These are phyloP conservation scores for Petrolisthes manimaculis DNA, from an alignment of 2,888 invertebrate genomes.

Conservation along the genomic window DNA sequence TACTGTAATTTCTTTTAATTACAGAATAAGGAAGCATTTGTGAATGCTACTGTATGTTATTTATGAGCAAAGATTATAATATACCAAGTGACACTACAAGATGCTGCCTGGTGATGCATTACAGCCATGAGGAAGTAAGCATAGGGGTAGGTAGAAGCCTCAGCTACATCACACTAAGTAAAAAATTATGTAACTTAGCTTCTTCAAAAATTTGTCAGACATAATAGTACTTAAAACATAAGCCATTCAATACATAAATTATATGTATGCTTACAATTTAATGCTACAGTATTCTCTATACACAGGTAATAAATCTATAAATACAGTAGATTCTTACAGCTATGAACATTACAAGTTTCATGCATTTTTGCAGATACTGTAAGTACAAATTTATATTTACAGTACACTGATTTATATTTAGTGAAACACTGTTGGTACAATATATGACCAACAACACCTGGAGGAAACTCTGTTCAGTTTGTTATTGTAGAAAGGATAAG, in stretches of 20 bases:
- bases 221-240: neutral
- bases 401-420: neutral
- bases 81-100: neutral
- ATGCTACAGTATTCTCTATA: no score
- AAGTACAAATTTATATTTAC: neutral
- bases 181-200: neutral
- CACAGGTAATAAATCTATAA: no score
- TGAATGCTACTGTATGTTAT: no score
- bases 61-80: neutral
- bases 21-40: no score
- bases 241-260: slow-evolving; percentile 15
- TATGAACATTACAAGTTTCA: neutral
- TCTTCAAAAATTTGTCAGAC: neutral
- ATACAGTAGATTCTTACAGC: neutral
- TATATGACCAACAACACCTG: neutral
- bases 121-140: neutral
- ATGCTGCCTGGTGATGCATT: neutral
- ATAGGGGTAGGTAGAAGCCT: neutral
- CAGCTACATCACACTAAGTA: neutral
- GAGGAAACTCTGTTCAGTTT: neutral
- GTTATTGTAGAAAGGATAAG: neutral
- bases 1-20: no score
- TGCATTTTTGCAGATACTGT: neutral
- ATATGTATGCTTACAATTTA: neutral
- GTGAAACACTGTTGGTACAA: neutral